phyloP scores from a whole-genome alignment of 1,140 invertebrate genomes.

The Anoplophora glabripennis region DNA sequence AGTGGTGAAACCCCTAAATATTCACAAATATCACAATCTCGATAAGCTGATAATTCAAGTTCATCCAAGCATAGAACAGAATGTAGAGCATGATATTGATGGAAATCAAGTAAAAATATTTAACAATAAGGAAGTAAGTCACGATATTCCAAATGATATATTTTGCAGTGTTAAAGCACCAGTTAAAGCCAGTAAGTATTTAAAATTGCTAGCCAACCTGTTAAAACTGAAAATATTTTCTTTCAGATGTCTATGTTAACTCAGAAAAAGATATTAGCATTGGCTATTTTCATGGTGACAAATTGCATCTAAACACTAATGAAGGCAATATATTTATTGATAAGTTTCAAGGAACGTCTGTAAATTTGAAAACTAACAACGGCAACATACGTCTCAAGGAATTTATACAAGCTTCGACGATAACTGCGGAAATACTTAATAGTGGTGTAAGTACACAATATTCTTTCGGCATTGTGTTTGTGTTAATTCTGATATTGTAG shows the following conservation, averaged over 20 bases:
- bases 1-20: constrained; percentile 25
- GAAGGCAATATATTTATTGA: constrained; percentile 31
- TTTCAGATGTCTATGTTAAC: constrained; percentile 35
- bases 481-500: constrained; percentile 20
- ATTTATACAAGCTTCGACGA: constrained; percentile 25
- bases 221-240: neutral
- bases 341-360: constrained; percentile 33
- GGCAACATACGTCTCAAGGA: constrained; percentile 36
- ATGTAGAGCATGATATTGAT: constrained; percentile 20
- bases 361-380: constrained; percentile 24
- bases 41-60: constrained; percentile 19
- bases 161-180: constrained; percentile 31
- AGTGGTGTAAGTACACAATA: constrained; percentile 27
- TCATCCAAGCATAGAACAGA: neutral
- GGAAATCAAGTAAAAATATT: constrained; percentile 22
- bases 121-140: constrained; percentile 1
- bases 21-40: constrained; percentile 25
- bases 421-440: constrained; percentile 18
- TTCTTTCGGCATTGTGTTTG: neutral
- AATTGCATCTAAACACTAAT: constrained; percentile 22
- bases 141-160: constrained; percentile 13
- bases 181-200: constrained; percentile 37
- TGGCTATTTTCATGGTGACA: constrained; percentile 31
- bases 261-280: constrained; percentile 24
- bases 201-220: too few species aligned